A percentile compares a stretch with the other conserved stretches of the same genome.
Conservation (phyloP, 2,888 invertebrate species). For the Gastrophysa polygoni region DNA sequence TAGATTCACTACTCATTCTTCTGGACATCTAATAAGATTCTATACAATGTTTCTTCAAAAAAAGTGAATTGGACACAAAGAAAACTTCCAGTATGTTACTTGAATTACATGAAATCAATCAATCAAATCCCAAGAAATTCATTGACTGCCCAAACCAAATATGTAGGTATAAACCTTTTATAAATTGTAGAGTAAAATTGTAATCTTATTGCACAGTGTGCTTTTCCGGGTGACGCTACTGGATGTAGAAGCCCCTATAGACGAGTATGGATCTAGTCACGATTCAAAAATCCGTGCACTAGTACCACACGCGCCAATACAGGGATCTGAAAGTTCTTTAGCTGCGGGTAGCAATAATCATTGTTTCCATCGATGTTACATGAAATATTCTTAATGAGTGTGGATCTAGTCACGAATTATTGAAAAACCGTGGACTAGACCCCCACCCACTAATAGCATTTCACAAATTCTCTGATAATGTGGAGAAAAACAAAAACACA, state of each 20-base stretch:
- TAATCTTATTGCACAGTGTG: too few species aligned
- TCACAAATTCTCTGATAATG: slow-evolving; percentile 27
- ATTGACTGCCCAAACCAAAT: too few species aligned
- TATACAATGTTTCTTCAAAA: too few species aligned
- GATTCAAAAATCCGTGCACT: slow-evolving; percentile 68
- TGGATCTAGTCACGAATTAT: slow-evolving; percentile 82
- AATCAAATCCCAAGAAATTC: too few species aligned
- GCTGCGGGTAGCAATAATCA: slow-evolving; percentile 8
- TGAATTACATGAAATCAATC: too few species aligned
- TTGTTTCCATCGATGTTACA: slow-evolving; percentile 26
- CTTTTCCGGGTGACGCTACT: slow-evolving; percentile 14
- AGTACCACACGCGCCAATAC: slow-evolving; percentile 81
- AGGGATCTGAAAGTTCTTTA: slow-evolving; percentile 56
- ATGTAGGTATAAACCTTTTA: background rate
- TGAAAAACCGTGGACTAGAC: slow-evolving; percentile 68
- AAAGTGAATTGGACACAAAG: too few species aligned
- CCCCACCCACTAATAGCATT: slow-evolving; percentile 69
- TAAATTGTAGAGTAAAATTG: background rate
- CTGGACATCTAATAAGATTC: too few species aligned
- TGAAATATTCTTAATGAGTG: slow-evolving; percentile 76
- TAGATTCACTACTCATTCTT: too few species aligned
- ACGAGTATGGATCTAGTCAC: slow-evolving; percentile 93
- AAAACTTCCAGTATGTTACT: too few species aligned
- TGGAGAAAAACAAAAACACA: slow-evolving; percentile 19
- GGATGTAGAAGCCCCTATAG: slow-evolving; percentile 64